Conservation (phyloP, 2,888 invertebrate species). For the Lasioglossum vierecki region DNA sequence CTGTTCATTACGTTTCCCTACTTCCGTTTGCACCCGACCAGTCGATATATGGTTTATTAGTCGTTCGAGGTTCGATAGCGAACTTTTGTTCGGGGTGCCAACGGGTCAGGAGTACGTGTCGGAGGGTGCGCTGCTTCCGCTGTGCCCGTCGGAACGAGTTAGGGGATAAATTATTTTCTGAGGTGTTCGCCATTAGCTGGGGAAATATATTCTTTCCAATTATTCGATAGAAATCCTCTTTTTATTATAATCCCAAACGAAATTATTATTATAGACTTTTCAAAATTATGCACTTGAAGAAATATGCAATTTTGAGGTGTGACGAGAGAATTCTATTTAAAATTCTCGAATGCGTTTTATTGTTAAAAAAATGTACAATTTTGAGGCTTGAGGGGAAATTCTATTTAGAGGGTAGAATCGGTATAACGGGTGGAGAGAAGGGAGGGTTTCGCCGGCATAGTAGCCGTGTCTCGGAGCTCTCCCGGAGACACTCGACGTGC, state of each 20-base stretch:
- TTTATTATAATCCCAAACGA: too few relatives aligned
- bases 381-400: not conserved
- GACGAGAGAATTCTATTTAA: not conserved
- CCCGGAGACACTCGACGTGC: constrained; percentile 32
- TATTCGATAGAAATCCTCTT: not conserved
- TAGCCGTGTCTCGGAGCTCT: not conserved
- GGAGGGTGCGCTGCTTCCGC: not conserved
- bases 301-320: not conserved
- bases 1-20: constrained; percentile 39
- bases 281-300: not conserved
- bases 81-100: constrained; percentile 15
- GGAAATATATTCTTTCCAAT: not conserved
- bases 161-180: not conserved
- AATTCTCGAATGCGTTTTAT: not conserved
- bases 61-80: not conserved
- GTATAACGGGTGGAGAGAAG: not conserved
- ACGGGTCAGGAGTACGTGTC: constrained; percentile 15
- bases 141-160: not conserved
- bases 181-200: not conserved
- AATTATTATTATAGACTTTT: too few relatives aligned
- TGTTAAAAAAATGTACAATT: not conserved
- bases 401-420: not conserved
- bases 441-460: not conserved
- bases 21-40: constrained; percentile 4
- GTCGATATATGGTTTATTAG: constrained; percentile 15